Base-by-base conservation (phyloP, 2,113 vertebrate species). In the Merops nubicus region DNA sequence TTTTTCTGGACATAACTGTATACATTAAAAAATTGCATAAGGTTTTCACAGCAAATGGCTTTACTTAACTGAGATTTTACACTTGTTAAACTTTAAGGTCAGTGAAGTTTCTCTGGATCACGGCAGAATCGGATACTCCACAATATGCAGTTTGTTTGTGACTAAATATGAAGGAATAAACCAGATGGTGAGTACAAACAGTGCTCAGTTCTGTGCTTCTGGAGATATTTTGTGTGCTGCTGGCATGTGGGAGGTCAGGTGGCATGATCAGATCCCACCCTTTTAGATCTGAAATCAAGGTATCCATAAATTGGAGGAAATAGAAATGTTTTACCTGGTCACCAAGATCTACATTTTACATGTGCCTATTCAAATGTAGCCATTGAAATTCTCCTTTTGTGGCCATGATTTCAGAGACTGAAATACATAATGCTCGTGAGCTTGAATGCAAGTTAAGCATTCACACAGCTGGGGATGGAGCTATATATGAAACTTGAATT, bases 251-350 rank as follows among this genome's bases (percentile, higher is more conserved):
- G 29, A 85, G 28, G 26, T 54, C 38, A 38, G 72, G 13, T 38
- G 54, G 29, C 26, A 4, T 3, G 9, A 16, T 19, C 0, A 2
- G 45, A 31, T 50, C 9, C 4, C 0, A 12, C 75, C 40, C 34
- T 54, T 51, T 34, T 14, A 33, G 8, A 16, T 22, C 33, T 40
- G 67, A 60, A 48, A 60, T 64, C 33, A 43, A 80, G 25, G 29
- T 60, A 64, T n/a, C 13, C 5, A 0, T 15, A 54, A 60, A 15
- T 31, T 47, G 8, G n/a, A 57, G 56, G n/a, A 82, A 42, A 51
- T 12, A 1, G 23, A 73, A 51, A 23, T 48, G 22, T 23, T 76
- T 76, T 38, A 64, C 40, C 16, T n/a, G 54, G 15, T 87, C 4
- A 51, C 59, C 28, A 42, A 64, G 45, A 31, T 6, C 2, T 19